Conservation (phyloP, 2,888 invertebrate species). For the Lingula anatina region DNA sequence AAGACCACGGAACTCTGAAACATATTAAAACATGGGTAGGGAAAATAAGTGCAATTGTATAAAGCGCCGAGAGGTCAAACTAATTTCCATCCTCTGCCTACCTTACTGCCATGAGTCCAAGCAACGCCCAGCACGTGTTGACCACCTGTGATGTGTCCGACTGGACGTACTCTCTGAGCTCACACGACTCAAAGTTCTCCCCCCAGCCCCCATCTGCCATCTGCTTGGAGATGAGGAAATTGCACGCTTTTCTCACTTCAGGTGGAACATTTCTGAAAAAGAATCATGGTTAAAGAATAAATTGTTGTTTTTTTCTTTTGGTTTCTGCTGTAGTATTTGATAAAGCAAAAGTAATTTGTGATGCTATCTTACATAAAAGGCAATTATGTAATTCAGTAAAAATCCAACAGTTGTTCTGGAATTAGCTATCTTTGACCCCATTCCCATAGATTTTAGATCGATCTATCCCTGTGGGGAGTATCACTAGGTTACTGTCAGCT, state of each 20-base stretch:
- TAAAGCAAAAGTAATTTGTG: neutral
- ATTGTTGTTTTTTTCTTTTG: neutral
- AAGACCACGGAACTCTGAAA: no score
- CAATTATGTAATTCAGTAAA: no score
- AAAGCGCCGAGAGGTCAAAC: neutral
- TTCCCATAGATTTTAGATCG: no score
- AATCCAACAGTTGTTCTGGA: no score
- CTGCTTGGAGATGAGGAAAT: constrained; percentile 28
- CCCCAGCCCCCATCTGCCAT: constrained; percentile 43
- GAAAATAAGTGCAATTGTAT: neutral
- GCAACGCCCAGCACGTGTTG: constrained; percentile 40
- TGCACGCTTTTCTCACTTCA: constrained; percentile 17
- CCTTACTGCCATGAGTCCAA: constrained; percentile 42
- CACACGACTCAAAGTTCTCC: constrained; percentile 43
- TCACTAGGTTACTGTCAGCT: no score
- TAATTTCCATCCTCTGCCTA: no score
- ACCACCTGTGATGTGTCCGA: constrained; percentile 32
- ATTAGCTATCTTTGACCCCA: no score
- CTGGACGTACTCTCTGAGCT: constrained; percentile 28
- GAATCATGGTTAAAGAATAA: neutral
- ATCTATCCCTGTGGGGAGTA: no score
- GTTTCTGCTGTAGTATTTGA: neutral
- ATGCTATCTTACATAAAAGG: neutral
- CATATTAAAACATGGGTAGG: neutral
- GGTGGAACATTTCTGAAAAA: constrained; percentile 5